Evolutionary conservation across 1,140 invertebrate genomes (phyloP).

Genomic region (Orius laevigatus): DNA sequence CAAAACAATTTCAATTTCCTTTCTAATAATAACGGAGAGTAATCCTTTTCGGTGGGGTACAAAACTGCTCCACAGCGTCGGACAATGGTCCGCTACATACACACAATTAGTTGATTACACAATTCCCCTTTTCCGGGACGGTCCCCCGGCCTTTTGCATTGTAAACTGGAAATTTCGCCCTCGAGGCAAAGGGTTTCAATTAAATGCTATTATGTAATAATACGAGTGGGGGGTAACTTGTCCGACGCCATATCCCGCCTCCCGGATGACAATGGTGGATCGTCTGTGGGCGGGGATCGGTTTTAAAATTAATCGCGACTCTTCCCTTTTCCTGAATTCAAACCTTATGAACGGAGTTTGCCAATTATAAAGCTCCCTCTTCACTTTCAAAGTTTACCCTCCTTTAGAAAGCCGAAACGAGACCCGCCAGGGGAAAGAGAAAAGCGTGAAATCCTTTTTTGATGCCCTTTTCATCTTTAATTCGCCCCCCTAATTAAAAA

Average conservation of each 20-base stretch:
- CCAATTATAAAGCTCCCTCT: conserved; percentile 1
- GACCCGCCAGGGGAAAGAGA: neutral
- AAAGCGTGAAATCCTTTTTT: neutral
- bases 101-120: conserved; percentile 16
- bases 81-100: neutral
- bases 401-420: neutral
- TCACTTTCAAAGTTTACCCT: neutral
- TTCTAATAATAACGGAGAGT: too few relatives aligned
- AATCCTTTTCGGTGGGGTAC: too few relatives aligned
- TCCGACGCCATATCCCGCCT: neutral
- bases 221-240: neutral
- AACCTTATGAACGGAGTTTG: neutral
- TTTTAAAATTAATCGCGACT: conserved; percentile 13
- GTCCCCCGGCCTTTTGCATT: neutral
- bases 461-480: conserved; percentile 7
- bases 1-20: too few relatives aligned
- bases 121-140: conserved; percentile 1
- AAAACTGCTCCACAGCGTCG: too few relatives aligned
- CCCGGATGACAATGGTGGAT: conserved; percentile 3
- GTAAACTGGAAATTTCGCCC: neutral
- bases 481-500: neutral
- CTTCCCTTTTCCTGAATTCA: conserved; percentile 1
- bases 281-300: neutral
- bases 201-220: conserved; percentile 10
- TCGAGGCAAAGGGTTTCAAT: neutral